These are phyloP conservation scores for Mareca strepera DNA, from an alignment of 2,797 vertebrate species.

Conservation along the genomic window DNA sequence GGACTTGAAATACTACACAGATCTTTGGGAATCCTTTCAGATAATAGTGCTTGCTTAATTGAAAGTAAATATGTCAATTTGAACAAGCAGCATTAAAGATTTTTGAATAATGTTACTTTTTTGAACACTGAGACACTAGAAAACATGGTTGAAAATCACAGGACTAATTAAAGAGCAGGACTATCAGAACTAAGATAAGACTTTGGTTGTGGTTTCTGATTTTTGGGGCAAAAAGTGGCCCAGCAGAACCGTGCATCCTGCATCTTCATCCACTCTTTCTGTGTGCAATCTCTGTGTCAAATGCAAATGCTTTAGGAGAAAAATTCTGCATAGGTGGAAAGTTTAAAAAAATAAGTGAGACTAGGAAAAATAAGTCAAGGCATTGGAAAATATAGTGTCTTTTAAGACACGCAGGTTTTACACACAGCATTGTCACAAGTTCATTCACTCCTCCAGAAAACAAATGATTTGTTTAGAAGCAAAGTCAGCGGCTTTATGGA, in stretches of 20 bases:
- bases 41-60: background rate
- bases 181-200: background rate
- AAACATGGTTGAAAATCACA: background rate
- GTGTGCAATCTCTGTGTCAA: background rate
- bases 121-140: background rate
- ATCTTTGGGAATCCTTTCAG: background rate
- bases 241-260: background rate
- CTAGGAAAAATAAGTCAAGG: slow-evolving; percentile 13
- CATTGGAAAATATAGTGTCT: background rate
- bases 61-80: background rate
- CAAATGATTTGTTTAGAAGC: slow-evolving; percentile 55
- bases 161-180: background rate
- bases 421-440: slow-evolving; percentile 11
- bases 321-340: slow-evolving; percentile 56
- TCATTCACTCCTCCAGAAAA: slow-evolving; percentile 58
- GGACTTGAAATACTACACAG: background rate
- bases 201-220: background rate
- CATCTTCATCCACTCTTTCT: background rate
- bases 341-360: slow-evolving; percentile 68
- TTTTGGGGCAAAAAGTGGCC: background rate
- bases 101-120: background rate
- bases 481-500: slow-evolving; percentile 66
- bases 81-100: background rate
- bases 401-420: slow-evolving; percentile 35
- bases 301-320: slow-evolving; percentile 2